Base-by-base conservation (phyloP, 2,888 invertebrate genomes). In the Volucella bombylans region DNA sequence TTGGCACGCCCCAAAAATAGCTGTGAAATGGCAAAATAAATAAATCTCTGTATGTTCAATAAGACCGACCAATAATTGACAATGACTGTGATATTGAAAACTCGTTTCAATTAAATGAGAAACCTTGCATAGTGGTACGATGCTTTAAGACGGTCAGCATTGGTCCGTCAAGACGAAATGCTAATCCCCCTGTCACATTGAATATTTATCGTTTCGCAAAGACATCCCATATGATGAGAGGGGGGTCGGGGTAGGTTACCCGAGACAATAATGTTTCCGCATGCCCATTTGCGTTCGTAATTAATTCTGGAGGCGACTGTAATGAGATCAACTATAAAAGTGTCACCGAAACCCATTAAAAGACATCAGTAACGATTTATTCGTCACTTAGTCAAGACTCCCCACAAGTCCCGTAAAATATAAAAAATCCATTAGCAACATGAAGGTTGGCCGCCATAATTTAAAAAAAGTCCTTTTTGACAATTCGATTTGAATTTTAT, bases 301-400 rank as follows among this genome's bases (percentile, higher is more conserved):
- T 83, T 74, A 71, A 59, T 61, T 76, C 80, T 80, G 76, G 72
- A 72, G 49, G 15, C 41, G 64, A 4, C 47, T 43, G 54, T 71
- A 80, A 71, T 67, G 49, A 64, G 72, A 76, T 62, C 52, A 77
- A 67, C 71, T 85, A 85, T 85, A 85, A 81, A 85, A 81, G 71
- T 72, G 76, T 47, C 85, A 50, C 64, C 8, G 9, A 72, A 31
- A 47, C 52, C 45, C 47, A 39, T 47, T 18, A 43, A 55, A 43
- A 47, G 87, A 86, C 89, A 90, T 89, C 90, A 91, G 91, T 90
- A 88, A 88, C 89, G 88, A 88, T 90, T 89, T 87, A 88, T 89
- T 87, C 89, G 89, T 90, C 88, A 87, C 87, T 83, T 77, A 76
- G 88, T 87, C 45, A 79, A 88, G 88, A 88, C 88, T 88, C 73